phyloP scores from a whole-genome alignment of 2,888 invertebrate species.

The Hyles lineata region DNA sequence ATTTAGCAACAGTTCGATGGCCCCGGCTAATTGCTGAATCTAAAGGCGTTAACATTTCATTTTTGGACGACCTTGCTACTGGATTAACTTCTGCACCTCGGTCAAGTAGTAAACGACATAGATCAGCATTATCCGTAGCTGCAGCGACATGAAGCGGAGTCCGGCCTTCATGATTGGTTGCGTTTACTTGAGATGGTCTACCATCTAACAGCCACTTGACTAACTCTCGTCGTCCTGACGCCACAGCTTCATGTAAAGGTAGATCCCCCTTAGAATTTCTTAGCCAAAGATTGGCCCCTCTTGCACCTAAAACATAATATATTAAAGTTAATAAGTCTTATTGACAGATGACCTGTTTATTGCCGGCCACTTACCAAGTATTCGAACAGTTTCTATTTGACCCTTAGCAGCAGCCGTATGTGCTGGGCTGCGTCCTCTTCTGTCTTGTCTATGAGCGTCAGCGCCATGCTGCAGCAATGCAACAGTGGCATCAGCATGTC shows the following conservation, averaged over 20 bases:
- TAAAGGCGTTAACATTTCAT: slow-evolving; percentile 94
- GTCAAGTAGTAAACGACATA: slow-evolving; percentile 94
- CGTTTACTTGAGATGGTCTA: slow-evolving; percentile 93
- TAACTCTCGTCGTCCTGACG: slow-evolving; percentile 94
- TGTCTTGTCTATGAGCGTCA: slow-evolving; percentile 96
- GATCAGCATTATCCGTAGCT: slow-evolving; percentile 95
- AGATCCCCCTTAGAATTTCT: slow-evolving; percentile 97
- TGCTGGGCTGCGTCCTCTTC: slow-evolving; percentile 95
- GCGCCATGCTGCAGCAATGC: slow-evolving; percentile 95
- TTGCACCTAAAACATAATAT: slow-evolving; percentile 62
- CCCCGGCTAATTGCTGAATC: slow-evolving; percentile 95
- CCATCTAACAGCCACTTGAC: slow-evolving; percentile 95
- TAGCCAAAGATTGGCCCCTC: slow-evolving; percentile 95
- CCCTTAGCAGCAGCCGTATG: slow-evolving; percentile 98
- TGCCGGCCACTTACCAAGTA: slow-evolving; percentile 78
- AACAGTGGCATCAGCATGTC: slow-evolving; percentile 97
- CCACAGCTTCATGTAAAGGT: slow-evolving; percentile 97
- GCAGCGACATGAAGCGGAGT: slow-evolving; percentile 97
- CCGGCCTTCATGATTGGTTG: slow-evolving; percentile 96
- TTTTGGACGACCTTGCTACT: slow-evolving; percentile 92
- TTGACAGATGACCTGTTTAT: slow-evolving; percentile 1
- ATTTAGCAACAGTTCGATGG: slow-evolving; percentile 95
- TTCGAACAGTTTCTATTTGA: slow-evolving; percentile 93
- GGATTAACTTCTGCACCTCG: slow-evolving; percentile 94
- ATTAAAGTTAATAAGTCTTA: not conserved